A percentile compares a stretch with the other conserved stretches of the same genome.
Conservation (phyloP, 2,113 vertebrate species). For the Oryzias javanicus region DNA sequence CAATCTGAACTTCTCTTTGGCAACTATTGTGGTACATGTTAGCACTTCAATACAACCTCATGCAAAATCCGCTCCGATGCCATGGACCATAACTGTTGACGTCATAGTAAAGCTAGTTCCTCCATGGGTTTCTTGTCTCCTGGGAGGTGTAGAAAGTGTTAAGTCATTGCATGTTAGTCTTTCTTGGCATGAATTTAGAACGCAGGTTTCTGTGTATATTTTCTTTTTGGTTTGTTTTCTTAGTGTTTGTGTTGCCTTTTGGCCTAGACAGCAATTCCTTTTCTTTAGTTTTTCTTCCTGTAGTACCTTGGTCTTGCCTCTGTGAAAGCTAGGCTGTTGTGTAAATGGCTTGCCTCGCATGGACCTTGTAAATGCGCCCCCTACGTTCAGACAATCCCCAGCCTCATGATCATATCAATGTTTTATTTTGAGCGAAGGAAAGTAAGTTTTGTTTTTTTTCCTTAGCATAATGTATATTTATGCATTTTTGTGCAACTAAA, state of each 20-base stretch:
- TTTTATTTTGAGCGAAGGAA: constrained; percentile 71
- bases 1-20: constrained; percentile 64
- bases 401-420: constrained; percentile 65
- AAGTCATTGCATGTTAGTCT: constrained; percentile 75
- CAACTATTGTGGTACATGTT: constrained; percentile 71
- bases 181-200: constrained; percentile 76
- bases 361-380: constrained; percentile 74
- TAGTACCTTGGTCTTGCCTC: constrained; percentile 71
- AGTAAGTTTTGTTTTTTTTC: constrained; percentile 71
- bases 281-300: constrained; percentile 53
- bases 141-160: constrained; percentile 60
- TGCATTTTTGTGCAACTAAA: constrained; percentile 77
- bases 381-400: constrained; percentile 62
- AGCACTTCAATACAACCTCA: constrained; percentile 56
- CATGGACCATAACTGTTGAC: constrained; percentile 47
- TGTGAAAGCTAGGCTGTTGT: constrained; percentile 73
- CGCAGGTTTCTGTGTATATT: constrained; percentile 71
- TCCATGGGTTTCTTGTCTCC: constrained; percentile 38
- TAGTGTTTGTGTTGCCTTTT: constrained; percentile 69
- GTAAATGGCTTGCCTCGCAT: constrained; percentile 73
- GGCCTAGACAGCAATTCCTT: constrained; percentile 62
- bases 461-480: constrained; percentile 76
- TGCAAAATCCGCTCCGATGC: constrained; percentile 39
- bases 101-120: constrained; percentile 52
- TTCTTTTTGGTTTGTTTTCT: constrained; percentile 68